Percentiles rank a stretch among this genome's conserved stretches.
These are phyloP conservation scores for Diuraphis noxia DNA, from an alignment of 1,140 invertebrate species.

Conservation along the genomic window DNA sequence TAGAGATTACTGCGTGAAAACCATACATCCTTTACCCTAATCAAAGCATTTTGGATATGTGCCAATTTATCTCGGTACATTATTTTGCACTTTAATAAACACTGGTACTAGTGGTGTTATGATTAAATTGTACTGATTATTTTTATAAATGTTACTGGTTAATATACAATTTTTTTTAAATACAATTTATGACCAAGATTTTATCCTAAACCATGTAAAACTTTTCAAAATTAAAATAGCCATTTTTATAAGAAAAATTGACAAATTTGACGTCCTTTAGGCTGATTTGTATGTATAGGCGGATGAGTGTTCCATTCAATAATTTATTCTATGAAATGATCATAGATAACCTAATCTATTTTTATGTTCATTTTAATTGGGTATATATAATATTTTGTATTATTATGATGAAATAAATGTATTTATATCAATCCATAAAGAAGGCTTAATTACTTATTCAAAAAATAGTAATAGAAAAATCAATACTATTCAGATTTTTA, in stretches of 20 bases:
- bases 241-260: not conserved
- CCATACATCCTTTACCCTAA: not conserved
- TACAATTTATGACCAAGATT: not conserved
- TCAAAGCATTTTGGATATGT: not conserved
- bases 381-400: not conserved
- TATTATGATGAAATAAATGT: not conserved
- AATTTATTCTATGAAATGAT: not conserved
- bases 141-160: not conserved
- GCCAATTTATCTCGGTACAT: conserved; percentile 24
- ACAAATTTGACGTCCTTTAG: not conserved
- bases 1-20: not conserved
- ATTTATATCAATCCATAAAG: not conserved
- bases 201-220: not conserved
- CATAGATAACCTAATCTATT: not conserved
- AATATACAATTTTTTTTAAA: not conserved
- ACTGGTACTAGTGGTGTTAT: not conserved
- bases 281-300: not conserved
- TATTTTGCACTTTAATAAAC: conserved; percentile 14
- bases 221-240: not conserved
- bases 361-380: not conserved
- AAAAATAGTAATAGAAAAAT: not conserved
- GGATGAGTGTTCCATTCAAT: not conserved
- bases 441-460: not conserved
- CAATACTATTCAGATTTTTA: not conserved
- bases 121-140: not conserved